Percentiles rank a stretch among this genome's conserved stretches.
phyloP scores from a whole-genome alignment of 1,140 invertebrate genomes.

The Drosophila subobscura region DNA sequence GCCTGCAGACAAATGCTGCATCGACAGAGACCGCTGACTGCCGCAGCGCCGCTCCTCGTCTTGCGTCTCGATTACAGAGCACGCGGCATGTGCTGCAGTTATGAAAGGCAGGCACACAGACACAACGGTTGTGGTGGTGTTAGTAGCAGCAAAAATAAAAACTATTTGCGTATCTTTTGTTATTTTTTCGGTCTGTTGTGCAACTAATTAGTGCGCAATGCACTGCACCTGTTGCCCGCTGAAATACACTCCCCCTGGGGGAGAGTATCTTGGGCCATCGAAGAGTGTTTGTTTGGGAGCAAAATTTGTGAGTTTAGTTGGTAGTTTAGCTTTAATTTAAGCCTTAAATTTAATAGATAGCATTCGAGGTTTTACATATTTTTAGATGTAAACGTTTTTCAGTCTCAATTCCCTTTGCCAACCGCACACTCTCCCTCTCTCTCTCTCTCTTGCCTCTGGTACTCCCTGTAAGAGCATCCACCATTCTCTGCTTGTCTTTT shows the following conservation, averaged over 20 bases:
- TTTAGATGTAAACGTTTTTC: too few species aligned
- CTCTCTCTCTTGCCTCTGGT: too few species aligned
- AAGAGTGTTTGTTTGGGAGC: too few species aligned
- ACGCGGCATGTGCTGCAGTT: conserved; percentile 49
- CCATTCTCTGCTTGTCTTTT: neutral
- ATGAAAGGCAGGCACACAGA: conserved; percentile 47
- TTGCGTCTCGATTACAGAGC: conserved; percentile 48
- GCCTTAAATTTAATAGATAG: too few species aligned
- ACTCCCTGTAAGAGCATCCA: conserved; percentile 14
- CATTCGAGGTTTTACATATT: too few species aligned
- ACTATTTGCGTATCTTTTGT: conserved; percentile 81
- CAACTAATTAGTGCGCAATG: conserved; percentile 80
- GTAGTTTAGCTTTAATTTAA: neutral
- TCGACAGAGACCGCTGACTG: too few species aligned
- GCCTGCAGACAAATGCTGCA: conserved; percentile 58
- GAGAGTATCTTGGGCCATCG: conserved; percentile 1
- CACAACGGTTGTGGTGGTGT: neutral
- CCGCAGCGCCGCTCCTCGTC: conserved; percentile 5
- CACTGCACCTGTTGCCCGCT: conserved; percentile 66
- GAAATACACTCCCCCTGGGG: conserved; percentile 11
- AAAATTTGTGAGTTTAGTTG: neutral
- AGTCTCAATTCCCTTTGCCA: too few species aligned
- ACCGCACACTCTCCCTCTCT: too few species aligned
- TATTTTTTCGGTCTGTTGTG: conserved; percentile 81
- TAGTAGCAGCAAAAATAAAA: conserved; percentile 16